Base-by-base conservation (phyloP, 2,113 vertebrate genomes). In the Solenodon paradoxus region DNA sequence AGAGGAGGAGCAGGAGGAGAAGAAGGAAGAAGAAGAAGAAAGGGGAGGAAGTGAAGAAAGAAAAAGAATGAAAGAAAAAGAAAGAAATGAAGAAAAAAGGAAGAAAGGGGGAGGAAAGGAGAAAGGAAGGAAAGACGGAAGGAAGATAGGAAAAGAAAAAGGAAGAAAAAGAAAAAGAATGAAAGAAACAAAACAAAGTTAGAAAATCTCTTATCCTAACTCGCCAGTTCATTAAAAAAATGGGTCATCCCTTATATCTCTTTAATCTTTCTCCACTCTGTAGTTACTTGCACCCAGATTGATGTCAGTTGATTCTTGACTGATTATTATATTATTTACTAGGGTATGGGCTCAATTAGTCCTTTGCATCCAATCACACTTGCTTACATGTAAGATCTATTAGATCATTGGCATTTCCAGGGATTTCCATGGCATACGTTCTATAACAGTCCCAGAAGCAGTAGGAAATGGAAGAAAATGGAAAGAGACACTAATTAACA, bases 291-390 rank as follows among this genome's bases (percentile, higher is more conserved):
- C 68, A 45, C 74, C 38, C 28, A 85, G 12, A 35, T 45, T 80
- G 42, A 7, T 59, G 57, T 16, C 51, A 75, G 28, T 55, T 86
- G 24, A 63, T 81, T 93, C 40, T 77, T 75, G 40, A 85, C 40
- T 77, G 22, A 30, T 66, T 95, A n/a, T n/a, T n/a, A n/a, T n/a
- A n/a, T n/a, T n/a, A n/a, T n/a, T 93, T 88, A 26, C 59, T 75
- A 53, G 40, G 5, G 6, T 55, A 61, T 12, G 35, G 15, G 13
- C 13, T 78, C 86, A 94, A 40, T 11, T 16, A 81, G 16, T 11
- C 51, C 20, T 94, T 85, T 16, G 17, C 6, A 47, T 77, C 7
- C 47, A 95, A 69, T 28, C 24, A 59, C 7, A 40, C 7, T 63
- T 75, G 79, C 28, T 22, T 40, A 32, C 38, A 87, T 9, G 35